Conservation (phyloP, 2,888 invertebrate genomes). For the Ormyrus labotus region DNA sequence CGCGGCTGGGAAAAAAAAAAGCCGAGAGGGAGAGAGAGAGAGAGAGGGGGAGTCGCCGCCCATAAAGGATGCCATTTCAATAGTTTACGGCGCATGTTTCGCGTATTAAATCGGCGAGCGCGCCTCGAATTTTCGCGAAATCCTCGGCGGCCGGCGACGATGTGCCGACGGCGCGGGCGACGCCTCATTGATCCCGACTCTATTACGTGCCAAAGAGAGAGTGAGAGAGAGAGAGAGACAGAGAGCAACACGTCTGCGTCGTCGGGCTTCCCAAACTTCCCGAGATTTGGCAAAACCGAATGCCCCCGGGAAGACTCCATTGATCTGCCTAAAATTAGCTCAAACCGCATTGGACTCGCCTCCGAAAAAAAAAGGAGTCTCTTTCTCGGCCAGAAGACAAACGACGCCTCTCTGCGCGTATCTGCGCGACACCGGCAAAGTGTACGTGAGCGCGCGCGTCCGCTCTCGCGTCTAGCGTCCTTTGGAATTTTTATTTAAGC, state of each 20-base stretch:
- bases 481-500: constrained; percentile 48
- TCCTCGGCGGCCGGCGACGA: too few relatives aligned
- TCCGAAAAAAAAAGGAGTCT: neutral
- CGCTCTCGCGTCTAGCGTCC: constrained; percentile 7
- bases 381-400: neutral
- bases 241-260: too few relatives aligned
- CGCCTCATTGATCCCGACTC: constrained; percentile 27
- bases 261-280: too few relatives aligned
- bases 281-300: too few relatives aligned
- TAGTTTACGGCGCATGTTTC: constrained; percentile 58
- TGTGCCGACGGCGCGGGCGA: neutral
- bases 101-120: constrained; percentile 50
- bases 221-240: neutral
- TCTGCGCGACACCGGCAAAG: neutral
- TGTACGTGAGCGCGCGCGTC: neutral
- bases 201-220: constrained; percentile 5
- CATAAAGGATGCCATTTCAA: constrained; percentile 55
- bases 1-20: too few relatives aligned
- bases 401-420: neutral
- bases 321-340: neutral
- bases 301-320: neutral
- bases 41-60: constrained; percentile 36
- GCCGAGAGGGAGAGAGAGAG: constrained; percentile 45
- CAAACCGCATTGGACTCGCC: neutral
- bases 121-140: constrained; percentile 1